phyloP scores from a whole-genome alignment of 2,797 vertebrate species.

The Sternarchorhynchus goeldii region DNA sequence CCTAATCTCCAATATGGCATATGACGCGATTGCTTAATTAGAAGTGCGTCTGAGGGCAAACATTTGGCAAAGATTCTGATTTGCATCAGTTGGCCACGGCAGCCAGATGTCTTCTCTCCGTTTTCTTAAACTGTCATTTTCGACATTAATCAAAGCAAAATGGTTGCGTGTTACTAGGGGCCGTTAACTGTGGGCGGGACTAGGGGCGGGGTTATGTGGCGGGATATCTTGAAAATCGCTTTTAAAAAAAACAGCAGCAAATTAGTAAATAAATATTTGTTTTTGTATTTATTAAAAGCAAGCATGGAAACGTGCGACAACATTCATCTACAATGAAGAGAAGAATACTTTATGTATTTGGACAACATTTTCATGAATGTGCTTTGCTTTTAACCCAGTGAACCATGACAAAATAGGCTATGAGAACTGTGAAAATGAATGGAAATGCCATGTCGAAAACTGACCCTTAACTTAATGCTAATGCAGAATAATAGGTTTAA shows the following conservation, averaged over 20 bases:
- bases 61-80: slow-evolving; percentile 2
- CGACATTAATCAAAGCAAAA: not conserved
- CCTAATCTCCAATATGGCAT: not conserved
- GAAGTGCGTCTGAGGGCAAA: not conserved
- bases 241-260: no score
- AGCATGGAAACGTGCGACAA: no score
- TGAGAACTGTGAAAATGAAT: not conserved
- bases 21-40: not conserved
- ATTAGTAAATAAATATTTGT: no score
- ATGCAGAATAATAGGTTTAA: not conserved
- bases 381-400: not conserved
- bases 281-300: no score
- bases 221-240: no score
- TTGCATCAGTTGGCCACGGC: not conserved
- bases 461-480: not conserved
- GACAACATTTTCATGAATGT: not conserved
- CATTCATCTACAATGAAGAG: no score
- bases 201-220: no score
- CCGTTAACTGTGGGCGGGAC: no score
- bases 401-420: not conserved
- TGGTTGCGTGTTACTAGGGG: no score
- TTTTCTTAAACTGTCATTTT: not conserved
- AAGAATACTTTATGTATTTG: no score
- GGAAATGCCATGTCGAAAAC: not conserved
- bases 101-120: slow-evolving; percentile 4